Conservation (phyloP, 2,113 vertebrate genomes). For the Colossoma macropomum region DNA sequence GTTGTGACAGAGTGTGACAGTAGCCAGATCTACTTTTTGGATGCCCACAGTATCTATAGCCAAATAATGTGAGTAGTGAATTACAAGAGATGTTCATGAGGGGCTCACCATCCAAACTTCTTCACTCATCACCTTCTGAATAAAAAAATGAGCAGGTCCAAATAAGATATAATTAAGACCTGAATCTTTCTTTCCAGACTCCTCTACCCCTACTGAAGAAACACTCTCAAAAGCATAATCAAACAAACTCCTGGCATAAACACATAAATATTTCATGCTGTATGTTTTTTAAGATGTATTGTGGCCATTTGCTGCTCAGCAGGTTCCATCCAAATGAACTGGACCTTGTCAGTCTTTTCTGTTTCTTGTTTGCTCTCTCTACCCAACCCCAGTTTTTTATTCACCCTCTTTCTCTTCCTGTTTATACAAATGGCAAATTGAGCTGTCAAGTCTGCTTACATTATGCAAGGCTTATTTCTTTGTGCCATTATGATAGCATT, state of each 20-base stretch:
- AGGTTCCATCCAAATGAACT: not conserved
- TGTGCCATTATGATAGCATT: conserved; percentile 1
- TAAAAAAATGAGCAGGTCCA: not conserved
- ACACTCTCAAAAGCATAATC: not conserved
- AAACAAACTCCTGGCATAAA: not conserved
- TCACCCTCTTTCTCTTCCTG: not conserved
- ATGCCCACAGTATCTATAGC: too few species aligned
- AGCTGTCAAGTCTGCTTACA: conserved; percentile 28
- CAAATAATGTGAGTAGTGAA: not conserved
- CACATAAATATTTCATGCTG: not conserved
- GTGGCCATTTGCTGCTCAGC: not conserved
- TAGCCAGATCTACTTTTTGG: too few species aligned
- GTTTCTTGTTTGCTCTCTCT: not conserved
- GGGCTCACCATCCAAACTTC: not conserved
- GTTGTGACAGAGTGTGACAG: too few species aligned
- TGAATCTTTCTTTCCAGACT: not conserved
- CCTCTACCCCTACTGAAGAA: not conserved
- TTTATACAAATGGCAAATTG: conserved; percentile 23
- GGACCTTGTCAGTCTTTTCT: not conserved
- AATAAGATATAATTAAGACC: not conserved
- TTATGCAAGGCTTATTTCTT: not conserved
- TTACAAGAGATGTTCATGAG: not conserved
- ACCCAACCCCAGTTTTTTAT: not conserved
- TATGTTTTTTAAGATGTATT: not conserved
- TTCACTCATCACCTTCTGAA: not conserved